Evolutionary conservation across 2,888 invertebrate species (phyloP).

Genomic region (Fragum whitleyi): DNA sequence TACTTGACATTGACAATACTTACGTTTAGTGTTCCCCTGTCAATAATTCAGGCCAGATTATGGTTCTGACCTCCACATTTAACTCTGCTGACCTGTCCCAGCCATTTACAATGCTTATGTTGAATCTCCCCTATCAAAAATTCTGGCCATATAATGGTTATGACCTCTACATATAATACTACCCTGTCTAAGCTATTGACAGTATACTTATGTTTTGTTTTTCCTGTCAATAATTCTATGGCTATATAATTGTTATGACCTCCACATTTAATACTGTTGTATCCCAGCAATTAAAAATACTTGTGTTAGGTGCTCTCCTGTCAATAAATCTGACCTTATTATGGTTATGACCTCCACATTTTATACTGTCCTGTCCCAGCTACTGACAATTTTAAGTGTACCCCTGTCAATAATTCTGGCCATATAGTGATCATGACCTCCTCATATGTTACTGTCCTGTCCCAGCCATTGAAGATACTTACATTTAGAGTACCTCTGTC

Average conservation of each 20-base stretch:
- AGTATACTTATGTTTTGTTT: constrained; percentile 31
- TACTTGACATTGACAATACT: constrained; percentile 53
- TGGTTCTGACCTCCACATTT: constrained; percentile 76
- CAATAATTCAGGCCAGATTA: constrained; percentile 84
- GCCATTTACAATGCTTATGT: constrained; percentile 80
- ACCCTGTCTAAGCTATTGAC: constrained; percentile 84
- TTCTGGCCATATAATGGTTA: constrained; percentile 82
- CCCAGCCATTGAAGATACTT: constrained; percentile 57
- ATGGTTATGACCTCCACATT: constrained; percentile 76
- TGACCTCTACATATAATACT: constrained; percentile 84
- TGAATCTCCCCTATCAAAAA: no score
- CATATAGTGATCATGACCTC: constrained; percentile 84
- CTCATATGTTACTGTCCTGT: constrained; percentile 83
- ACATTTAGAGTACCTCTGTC: constrained; percentile 85
- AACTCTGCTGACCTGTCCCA: constrained; percentile 81
- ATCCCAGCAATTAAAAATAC: constrained; percentile 42
- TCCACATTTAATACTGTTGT: no score
- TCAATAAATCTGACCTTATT: constrained; percentile 84
- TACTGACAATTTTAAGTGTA: constrained; percentile 78
- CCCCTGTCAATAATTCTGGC: constrained; percentile 64
- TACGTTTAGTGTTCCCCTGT: constrained; percentile 85
- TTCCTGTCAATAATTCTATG: no score
- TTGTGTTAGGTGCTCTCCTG: constrained; percentile 84
- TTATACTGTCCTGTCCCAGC: constrained; percentile 82
- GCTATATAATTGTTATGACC: no score